These are phyloP conservation scores for Dorcus hopei DNA, from an alignment of 2,888 invertebrate species.

Conservation along the genomic window DNA sequence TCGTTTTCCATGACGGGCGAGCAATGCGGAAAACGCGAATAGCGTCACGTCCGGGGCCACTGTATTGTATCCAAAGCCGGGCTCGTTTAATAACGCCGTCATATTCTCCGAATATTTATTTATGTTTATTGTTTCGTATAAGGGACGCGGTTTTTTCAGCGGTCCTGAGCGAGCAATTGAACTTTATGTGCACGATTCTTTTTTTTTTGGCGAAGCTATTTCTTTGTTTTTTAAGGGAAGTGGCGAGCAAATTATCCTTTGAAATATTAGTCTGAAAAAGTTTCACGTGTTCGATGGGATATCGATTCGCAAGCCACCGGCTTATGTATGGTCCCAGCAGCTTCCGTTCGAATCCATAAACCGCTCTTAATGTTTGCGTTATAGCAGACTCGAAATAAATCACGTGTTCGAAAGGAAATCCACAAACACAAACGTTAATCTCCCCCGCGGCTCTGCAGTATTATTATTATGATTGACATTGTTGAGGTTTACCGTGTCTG, in stretches of 20 bases:
- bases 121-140: conserved; percentile 5
- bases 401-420: neutral
- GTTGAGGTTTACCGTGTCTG: neutral
- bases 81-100: neutral
- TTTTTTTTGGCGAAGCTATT: too few relatives aligned
- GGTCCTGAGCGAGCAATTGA: neutral
- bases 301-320: too few relatives aligned
- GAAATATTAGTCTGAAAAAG: too few relatives aligned
- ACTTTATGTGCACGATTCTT: too few relatives aligned
- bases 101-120: neutral
- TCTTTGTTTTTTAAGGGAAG: too few relatives aligned
- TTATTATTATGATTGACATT: neutral
- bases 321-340: too few relatives aligned
- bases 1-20: too few relatives aligned
- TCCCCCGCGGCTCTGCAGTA: neutral
- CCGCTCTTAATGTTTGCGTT: neutral
- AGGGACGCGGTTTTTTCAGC: neutral
- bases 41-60: neutral
- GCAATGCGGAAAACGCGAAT: too few relatives aligned
- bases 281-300: too few relatives aligned
- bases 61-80: neutral
- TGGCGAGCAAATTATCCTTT: too few relatives aligned
- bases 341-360: too few relatives aligned
- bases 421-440: neutral
- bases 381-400: neutral